A percentile compares a stretch with the other conserved stretches of the same genome.
phyloP scores from a whole-genome alignment of 2,797 vertebrate genomes.

The Holocentrus rufus region DNA sequence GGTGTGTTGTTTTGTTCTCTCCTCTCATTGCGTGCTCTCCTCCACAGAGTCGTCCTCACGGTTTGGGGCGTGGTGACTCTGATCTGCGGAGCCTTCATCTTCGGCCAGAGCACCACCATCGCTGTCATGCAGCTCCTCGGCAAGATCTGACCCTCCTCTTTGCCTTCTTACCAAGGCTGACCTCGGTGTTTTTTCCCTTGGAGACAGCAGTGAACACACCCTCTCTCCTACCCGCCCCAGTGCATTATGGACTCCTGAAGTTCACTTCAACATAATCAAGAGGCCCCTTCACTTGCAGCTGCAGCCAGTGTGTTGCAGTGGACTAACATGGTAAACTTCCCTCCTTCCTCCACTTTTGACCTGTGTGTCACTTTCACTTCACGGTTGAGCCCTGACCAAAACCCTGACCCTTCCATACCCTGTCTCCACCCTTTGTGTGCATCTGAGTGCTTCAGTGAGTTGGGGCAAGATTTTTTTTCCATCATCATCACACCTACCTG shows the following conservation, averaged over 20 bases:
- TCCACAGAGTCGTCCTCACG: conserved; percentile 83
- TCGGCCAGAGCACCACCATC: conserved; percentile 91
- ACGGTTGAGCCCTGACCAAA: background rate
- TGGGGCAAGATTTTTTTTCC: background rate
- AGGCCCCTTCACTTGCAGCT: background rate
- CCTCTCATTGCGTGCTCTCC: background rate
- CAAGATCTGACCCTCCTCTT: conserved; percentile 66
- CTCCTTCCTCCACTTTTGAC: background rate
- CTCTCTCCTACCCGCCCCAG: too few relatives aligned
- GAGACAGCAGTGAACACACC: background rate
- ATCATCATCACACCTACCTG: background rate
- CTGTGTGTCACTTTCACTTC: background rate
- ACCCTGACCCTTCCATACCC: background rate
- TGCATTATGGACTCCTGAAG: background rate
- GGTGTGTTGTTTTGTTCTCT: background rate
- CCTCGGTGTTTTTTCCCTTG: background rate
- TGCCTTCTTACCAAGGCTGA: background rate
- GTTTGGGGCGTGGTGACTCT: conserved; percentile 89
- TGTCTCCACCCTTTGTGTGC: background rate
- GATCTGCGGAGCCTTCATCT: conserved; percentile 90
- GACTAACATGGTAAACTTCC: background rate
- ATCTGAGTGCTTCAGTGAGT: background rate
- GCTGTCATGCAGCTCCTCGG: conserved; percentile 86
- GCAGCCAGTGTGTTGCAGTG: background rate
- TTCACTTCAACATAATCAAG: background rate